Evolutionary conservation across 2,797 vertebrate genomes (phyloP).

Genomic region (Mallotus villosus): DNA sequence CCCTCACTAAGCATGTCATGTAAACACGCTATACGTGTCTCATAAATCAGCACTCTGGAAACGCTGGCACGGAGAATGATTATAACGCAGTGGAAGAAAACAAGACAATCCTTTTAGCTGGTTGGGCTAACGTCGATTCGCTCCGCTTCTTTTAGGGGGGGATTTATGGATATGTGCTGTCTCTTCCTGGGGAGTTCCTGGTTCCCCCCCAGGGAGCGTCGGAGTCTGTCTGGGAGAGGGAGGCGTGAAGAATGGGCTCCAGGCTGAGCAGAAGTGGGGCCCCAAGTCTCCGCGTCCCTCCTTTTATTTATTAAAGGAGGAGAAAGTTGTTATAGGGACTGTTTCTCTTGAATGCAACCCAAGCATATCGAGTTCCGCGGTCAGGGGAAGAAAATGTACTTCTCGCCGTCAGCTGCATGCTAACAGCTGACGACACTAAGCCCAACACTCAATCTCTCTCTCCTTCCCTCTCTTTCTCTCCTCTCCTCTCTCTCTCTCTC

Average conservation of each 20-base stretch:
- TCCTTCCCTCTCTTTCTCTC: neutral
- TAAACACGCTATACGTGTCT: slow-evolving; percentile 59
- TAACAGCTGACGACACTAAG: slow-evolving; percentile 52
- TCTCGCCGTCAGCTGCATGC: slow-evolving; percentile 26
- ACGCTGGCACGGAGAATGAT: slow-evolving; percentile 55
- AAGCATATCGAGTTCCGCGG: slow-evolving; percentile 57
- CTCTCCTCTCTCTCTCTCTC: neutral
- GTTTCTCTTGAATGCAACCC: slow-evolving; percentile 67
- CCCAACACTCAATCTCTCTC: slow-evolving; percentile 30
- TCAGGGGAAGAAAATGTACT: slow-evolving; percentile 45
- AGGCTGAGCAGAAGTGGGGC: slow-evolving; percentile 50
- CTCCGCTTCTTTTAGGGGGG: slow-evolving; percentile 60
- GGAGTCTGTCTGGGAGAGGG: slow-evolving; percentile 50
- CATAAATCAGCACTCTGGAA: slow-evolving; percentile 60
- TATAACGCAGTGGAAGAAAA: slow-evolving; percentile 56
- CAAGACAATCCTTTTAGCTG: slow-evolving; percentile 60
- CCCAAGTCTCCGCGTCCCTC: slow-evolving; percentile 38
- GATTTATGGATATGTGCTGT: slow-evolving; percentile 61
- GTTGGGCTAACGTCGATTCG: slow-evolving; percentile 61
- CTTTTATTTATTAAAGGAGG: slow-evolving; percentile 65
- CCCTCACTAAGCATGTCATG: slow-evolving; percentile 57
- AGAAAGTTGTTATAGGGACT: slow-evolving; percentile 63
- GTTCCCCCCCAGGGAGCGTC: slow-evolving; percentile 53
- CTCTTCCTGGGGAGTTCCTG: slow-evolving; percentile 52
- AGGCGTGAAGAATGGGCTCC: slow-evolving; percentile 64